Evolutionary conservation across 2,888 invertebrate genomes (phyloP), one percentile per base, ranked within the genome.

Genomic region (Epirrhoe tristata): DNA sequence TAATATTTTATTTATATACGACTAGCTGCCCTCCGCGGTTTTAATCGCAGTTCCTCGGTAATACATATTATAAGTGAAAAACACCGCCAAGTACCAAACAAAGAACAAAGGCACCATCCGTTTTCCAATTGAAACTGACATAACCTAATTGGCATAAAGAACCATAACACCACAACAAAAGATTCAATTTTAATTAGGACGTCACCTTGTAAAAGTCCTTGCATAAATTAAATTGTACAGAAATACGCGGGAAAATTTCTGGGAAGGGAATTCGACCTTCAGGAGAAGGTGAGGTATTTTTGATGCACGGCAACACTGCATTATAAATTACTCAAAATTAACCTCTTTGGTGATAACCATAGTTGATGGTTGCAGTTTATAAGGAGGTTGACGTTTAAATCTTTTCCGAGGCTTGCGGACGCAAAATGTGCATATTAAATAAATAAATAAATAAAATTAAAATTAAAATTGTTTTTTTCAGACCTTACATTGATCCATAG

Each of bases 121-220:
- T 36, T 56, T 16, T 17, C 58, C 63, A 58, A 53, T 53, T 52
- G 43, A 53, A 50, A 16, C 32, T 63, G 63, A 58, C 62, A 62
- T 63, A 63, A 63, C 64, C 64, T 36, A 64, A 58, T 64, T 64
- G 58, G 57, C 56, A 63, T 52, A 34, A 1, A n/a, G 24, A 24
- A 12, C 50, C 51, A 62, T 59, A 56, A 51, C 51, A 56, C 54
- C 6, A 50, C 24, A 31, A 60, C 52, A 57, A 57, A 63, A 59
- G 60, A 53, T 36, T 43, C 32, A 34, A 32, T 62, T 63, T 46
- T 14, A 72, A 69, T 58, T 69, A 62, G 72, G 34, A 54, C 70
- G 51, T 63, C 71, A 61, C 72, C 71, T 73, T 67, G 69, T 7
- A 36, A n/a, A 51, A 61, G 67, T 61, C 72, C 72, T 73, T 67